Evolutionary conservation across 2,888 invertebrate genomes (phyloP), one percentile per base, ranked within the genome.

Genomic region (Pachliopta kotzebuea): DNA sequence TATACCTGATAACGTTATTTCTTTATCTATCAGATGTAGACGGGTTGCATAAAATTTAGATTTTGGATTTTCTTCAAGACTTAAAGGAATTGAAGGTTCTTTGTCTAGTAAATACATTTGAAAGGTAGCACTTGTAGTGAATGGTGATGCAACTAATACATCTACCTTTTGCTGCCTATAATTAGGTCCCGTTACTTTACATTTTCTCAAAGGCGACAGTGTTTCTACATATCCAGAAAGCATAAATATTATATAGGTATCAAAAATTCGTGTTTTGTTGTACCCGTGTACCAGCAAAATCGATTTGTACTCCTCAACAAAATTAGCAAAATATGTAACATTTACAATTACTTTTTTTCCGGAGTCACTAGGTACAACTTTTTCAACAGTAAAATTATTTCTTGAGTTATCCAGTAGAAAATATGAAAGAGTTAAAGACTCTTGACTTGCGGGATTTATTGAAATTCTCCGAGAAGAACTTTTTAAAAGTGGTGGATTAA

Each of bases 191-290:
- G 83, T 83, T 18, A 90, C 83, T 79, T 84, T 90, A 70, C 83
- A 88, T 75, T 88, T 90, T 71, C 76, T 80, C 7, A 81, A 62
- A 42, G 90, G 89, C 65, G 73, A 80, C 52, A 90, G 71, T 26
- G 75, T 67, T 4, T 87, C 84, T 26, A 85, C 76, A 23, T 75
- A 63, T 7, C 90, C 91, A 24, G 76, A 68, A 4, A 91, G 81
- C 61, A 79, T 49, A 74, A 90, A 90, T 63, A 85, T 72, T 42
- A 89, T 76, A 59, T 88, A 90, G 0, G 89, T 87, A 68, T 91
- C 91, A 68, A 90, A 91, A 67, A 91, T 83, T 72, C 90, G 77
- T 63, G 88, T 88, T 79, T 90, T 90, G 66, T 88, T 91, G 62
- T 86, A 88, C 37, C 90, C 90, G 66, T 89, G 86, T 45, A 90